These are phyloP conservation scores for Drosophila kepulauana DNA, from an alignment of 1,140 invertebrate species.

Conservation along the genomic window DNA sequence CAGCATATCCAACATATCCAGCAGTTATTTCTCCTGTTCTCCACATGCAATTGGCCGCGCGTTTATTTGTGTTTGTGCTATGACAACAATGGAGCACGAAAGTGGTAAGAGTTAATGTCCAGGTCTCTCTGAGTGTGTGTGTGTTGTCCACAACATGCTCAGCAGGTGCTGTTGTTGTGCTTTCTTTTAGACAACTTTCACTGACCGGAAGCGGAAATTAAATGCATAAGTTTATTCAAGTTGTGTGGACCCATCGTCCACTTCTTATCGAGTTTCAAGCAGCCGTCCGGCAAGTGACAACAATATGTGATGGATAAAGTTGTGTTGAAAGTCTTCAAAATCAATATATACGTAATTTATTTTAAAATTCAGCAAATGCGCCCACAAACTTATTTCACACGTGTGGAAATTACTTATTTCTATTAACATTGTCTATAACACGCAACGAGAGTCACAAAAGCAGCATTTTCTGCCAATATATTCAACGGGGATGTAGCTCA, in stretches of 20 bases:
- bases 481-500: constrained; percentile 86
- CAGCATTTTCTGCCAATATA: not conserved
- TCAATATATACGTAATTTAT: not conserved
- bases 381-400: not conserved
- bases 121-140: not conserved
- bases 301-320: constrained; percentile 12
- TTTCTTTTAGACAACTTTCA: constrained; percentile 72
- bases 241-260: constrained; percentile 21
- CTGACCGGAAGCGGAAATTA: constrained; percentile 81
- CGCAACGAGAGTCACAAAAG: not conserved
- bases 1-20: constrained; percentile 17
- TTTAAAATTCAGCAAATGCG: not conserved
- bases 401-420: not conserved
- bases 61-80: constrained; percentile 77
- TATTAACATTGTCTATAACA: not conserved
- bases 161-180: constrained; percentile 62
- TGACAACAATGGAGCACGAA: constrained; percentile 41
- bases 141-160: constrained; percentile 32
- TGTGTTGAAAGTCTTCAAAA: not conserved
- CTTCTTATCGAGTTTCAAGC: constrained; percentile 58
- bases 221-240: constrained; percentile 75
- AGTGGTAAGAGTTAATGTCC: constrained; percentile 22
- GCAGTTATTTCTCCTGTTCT: constrained; percentile 35
- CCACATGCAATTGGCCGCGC: constrained; percentile 53
- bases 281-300: constrained; percentile 19